Evolutionary conservation across 2,113 vertebrate species (phyloP).

Genomic region (Myotis yumanensis): DNA sequence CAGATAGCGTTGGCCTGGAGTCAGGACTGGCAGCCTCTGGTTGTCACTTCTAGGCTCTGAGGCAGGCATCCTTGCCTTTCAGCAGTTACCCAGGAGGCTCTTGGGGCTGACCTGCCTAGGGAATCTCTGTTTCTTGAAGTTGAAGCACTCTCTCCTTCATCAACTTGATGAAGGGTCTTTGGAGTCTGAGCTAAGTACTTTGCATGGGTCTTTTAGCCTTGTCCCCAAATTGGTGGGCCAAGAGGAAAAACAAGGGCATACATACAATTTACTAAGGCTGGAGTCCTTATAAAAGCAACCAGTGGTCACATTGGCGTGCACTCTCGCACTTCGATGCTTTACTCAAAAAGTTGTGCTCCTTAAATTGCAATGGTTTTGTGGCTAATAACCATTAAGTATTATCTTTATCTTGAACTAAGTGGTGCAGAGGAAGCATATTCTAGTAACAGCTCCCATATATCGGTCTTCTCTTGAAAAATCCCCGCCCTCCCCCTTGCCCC

Average conservation of each 20-base stretch:
- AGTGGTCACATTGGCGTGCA: neutral
- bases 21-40: neutral
- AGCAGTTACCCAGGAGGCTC: neutral
- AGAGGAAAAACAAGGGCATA: neutral
- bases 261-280: neutral
- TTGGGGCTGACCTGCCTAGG: neutral
- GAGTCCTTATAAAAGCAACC: neutral
- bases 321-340: neutral
- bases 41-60: neutral
- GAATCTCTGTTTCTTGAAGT: neutral
- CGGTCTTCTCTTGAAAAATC: slow-evolving; percentile 3
- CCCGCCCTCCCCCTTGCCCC: neutral
- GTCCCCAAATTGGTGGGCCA: neutral
- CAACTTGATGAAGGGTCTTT: neutral
- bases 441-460: neutral
- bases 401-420: neutral
- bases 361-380: neutral
- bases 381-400: neutral
- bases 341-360: neutral
- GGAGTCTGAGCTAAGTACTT: neutral
- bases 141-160: neutral
- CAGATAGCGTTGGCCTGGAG: neutral
- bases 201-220: neutral
- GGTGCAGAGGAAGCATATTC: neutral
- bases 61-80: neutral